phyloP scores from a whole-genome alignment of 2,888 invertebrate genomes.

The Steinernema hermaphroditum region DNA sequence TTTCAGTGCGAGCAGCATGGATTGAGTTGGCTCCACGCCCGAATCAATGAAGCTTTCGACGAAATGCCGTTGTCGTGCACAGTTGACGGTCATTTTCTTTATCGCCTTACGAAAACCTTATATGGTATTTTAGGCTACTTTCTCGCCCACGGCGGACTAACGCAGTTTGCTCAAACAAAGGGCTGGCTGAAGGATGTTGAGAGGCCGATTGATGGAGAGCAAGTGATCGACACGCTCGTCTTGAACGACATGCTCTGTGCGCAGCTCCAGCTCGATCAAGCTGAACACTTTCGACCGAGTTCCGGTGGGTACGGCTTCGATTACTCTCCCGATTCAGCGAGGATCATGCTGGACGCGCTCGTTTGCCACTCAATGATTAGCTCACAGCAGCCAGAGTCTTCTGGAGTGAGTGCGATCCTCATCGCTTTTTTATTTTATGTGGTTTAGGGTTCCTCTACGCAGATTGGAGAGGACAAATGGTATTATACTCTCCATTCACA shows the following conservation, averaged over 20 bases:
- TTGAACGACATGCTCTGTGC: background rate
- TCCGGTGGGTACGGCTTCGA: background rate
- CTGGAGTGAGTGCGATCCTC: background rate
- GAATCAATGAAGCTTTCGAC: slow-evolving; percentile 8
- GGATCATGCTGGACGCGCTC: slow-evolving; percentile 4
- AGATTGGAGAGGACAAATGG: background rate
- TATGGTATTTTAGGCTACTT: background rate
- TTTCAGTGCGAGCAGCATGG: slow-evolving; percentile 10
- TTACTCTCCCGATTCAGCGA: background rate
- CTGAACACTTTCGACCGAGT: background rate
- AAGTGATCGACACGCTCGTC: background rate
- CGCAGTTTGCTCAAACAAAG: background rate
- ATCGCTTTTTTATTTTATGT: background rate
- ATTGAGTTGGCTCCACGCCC: background rate
- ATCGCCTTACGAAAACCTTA: background rate
- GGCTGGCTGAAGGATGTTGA: background rate
- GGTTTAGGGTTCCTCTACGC: background rate
- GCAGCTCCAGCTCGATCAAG: background rate
- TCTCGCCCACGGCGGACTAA: background rate
- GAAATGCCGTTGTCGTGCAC: background rate
- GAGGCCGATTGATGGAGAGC: background rate
- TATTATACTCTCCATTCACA: background rate
- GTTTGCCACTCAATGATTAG: background rate
- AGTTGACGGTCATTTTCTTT: background rate
- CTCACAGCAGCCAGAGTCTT: background rate